These are phyloP conservation scores for Panurus biarmicus DNA, from an alignment of 2,113 vertebrate species.

Conservation along the genomic window DNA sequence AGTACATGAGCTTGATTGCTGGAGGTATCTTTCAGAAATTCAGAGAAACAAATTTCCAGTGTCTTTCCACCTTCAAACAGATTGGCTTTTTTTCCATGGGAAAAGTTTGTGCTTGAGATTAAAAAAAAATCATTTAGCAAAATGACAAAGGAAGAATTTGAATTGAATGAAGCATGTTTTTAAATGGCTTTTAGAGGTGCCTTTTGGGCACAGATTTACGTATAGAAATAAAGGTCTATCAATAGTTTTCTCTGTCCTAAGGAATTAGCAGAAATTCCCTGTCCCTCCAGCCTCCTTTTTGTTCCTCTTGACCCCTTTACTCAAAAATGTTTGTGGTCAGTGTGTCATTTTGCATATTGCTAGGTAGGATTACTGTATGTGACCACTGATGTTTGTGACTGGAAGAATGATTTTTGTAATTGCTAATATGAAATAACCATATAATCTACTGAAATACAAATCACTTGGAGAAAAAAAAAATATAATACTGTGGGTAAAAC, in stretches of 20 bases:
- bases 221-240: background rate
- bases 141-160: background rate
- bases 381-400: background rate
- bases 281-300: background rate
- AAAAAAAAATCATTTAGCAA: background rate
- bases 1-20: background rate
- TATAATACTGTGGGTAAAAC: background rate
- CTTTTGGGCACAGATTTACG: background rate
- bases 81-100: background rate
- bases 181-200: background rate
- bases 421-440: background rate
- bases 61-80: background rate
- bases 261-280: background rate
- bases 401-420: background rate
- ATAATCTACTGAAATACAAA: background rate
- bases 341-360: background rate
- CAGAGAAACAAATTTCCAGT: background rate
- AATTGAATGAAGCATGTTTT: background rate
- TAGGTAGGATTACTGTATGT: background rate
- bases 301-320: background rate
- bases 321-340: background rate
- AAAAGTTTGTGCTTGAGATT: background rate
- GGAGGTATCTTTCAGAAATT: background rate
- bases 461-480: background rate
- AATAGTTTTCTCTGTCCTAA: background rate